Evolutionary conservation across 2,113 vertebrate species (phyloP), one percentile per base, ranked within the genome.

Genomic region (Leptosomus discolor): DNA sequence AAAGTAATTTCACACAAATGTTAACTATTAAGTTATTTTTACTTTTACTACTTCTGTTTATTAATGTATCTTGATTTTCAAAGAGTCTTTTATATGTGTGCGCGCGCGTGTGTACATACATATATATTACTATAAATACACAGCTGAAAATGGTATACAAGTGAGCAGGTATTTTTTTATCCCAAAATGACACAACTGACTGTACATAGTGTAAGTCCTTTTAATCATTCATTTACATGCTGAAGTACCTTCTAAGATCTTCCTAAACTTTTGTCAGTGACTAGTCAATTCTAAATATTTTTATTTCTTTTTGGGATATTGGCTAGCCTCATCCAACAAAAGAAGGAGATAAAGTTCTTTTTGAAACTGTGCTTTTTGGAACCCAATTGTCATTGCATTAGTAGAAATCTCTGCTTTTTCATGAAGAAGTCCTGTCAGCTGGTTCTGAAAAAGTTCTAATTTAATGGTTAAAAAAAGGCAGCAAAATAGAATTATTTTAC

Each of bases 21-120:
- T 98, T 98, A 98, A 97, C 93, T 98, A 97, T 97, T 98, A 98
- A 98, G 97, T 98, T 98, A 98, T 98, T 96, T 90, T 95, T 97
- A 95, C 90, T 92, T 98, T 97, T 98, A 96, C 94, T 97, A 86
- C 88, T 94, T 97, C 85, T 97, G 98, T 98, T 97, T 98, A 88
- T 97, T 97, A 64, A 95, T 97, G 90, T 98, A 96, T 98, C 97
- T 97, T 98, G 96, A 95, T 97, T 98, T 98, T 97, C 97, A 58
- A 53, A 69, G 57, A 70, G 30, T 79, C 86, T 92, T 94, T 84
- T 94, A 61, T 93, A 63, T 91, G 75, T 91, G 80, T 58, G 89
- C 7, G 78, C 39, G 36, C 14, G 69, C 0, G 51, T 20, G 50
- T 93, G 56, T 80, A 65, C 88, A 58, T 30, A 74, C 50, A 85